Evolutionary conservation across 92 coral and sea anemone genomes (phyloP), one percentile per base, ranked within the genome.

Genomic region (Phenganax subtilis): DNA sequence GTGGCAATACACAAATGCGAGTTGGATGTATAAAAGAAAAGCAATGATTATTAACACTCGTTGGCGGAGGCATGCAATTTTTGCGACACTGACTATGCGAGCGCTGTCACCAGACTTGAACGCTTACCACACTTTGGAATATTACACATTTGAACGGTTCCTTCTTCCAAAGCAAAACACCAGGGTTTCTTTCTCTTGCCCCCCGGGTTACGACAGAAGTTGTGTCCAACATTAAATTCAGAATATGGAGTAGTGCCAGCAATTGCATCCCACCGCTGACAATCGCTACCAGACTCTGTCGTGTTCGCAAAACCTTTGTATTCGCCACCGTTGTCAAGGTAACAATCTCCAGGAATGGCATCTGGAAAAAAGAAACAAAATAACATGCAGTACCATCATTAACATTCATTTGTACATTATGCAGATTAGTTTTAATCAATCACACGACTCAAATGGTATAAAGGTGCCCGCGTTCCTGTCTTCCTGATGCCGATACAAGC

Each of bases 201-300:
- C 52, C 98, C 93, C 0, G 97, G 98, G 60, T 94, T 94, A 75
- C 98, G 87, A 76, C 98, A 94, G 72, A 90, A 94, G 76, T 94
- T 94, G 11, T 90, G 97, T 7, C 93, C 97, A 10, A 90, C 97
- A n/a, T 85, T 84, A 9, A 94, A 81, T 67, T 91, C 92, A 7
- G 91, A 92, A 28, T 89, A 87, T 27, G 85, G 88, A 8, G 90
- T 54, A 37, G 47, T 37, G 47, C 90, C 88, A 9, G 92, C 85
- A 70, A 91, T 60, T 28, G 87, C 59, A 71, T 90, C 90, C 98
- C 98, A 94, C 5, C 87, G 73, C 80, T 92, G 97, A 65, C 98
- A 94, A 0, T 87, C 86, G 25, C 47, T 85, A 4, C 98, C 97
- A 25, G 89, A 90, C 75, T 90, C 97, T 3, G 98, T 94, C 10